A percentile compares a stretch with the other conserved stretches of the same genome.
Evolutionary conservation across 2,797 vertebrate species (phyloP).

Genomic region (Rhinophrynus dorsalis): DNA sequence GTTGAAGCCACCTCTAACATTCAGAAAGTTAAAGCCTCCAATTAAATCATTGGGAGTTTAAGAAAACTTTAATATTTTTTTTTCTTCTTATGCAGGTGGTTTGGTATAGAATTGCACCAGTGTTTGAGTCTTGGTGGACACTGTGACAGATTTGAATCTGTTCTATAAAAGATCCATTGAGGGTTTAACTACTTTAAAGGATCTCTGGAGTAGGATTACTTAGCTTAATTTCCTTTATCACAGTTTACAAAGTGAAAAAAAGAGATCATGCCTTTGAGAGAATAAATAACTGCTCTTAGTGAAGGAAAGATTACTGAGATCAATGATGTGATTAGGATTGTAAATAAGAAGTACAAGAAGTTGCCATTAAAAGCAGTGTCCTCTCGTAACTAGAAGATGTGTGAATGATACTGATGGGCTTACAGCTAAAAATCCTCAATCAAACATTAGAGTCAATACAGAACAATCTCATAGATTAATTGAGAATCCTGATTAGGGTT

Average conservation of each 20-base stretch:
- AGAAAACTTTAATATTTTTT: too few species aligned
- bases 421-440: conserved; percentile 46
- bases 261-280: conserved; percentile 49
- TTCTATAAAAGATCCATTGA: conserved; percentile 27
- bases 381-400: conserved; percentile 50
- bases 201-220: conserved; percentile 48
- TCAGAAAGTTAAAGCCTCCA: too few species aligned
- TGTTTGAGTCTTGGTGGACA: conserved; percentile 27
- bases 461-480: conserved; percentile 48
- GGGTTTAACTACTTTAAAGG: conserved; percentile 34
- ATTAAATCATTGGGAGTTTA: too few species aligned
- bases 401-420: conserved; percentile 48
- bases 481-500: conserved; percentile 49
- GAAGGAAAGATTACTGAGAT: conserved; percentile 66
- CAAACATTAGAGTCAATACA: conserved; percentile 49
- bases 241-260: conserved; percentile 40
- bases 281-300: conserved; percentile 61
- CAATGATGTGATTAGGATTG: conserved; percentile 64
- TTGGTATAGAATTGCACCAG: too few species aligned
- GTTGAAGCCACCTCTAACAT: too few species aligned
- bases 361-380: conserved; percentile 53
- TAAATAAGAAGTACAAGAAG: conserved; percentile 63
- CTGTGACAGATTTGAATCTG: conserved; percentile 20
- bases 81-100: not conserved
- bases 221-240: conserved; percentile 61